Percentiles rank a stretch among this genome's conserved stretches.
phyloP scores from a whole-genome alignment of 2,113 vertebrate genomes.

The Hypocryptadius cinnamomeus region DNA sequence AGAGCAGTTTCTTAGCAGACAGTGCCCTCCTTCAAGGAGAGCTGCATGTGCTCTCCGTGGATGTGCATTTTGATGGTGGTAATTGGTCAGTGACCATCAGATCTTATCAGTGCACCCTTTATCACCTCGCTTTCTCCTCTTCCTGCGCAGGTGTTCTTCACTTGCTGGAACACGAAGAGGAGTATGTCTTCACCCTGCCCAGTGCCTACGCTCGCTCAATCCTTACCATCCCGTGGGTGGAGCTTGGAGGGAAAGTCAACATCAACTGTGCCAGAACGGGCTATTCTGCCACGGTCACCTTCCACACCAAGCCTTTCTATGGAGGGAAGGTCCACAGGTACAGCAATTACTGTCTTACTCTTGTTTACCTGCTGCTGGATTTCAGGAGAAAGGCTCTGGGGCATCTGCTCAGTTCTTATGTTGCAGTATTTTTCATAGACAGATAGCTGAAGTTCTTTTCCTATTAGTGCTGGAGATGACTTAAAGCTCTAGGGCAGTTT shows the following conservation, averaged over 20 bases:
- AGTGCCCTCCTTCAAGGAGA: not conserved
- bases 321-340: conserved; percentile 96
- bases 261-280: conserved; percentile 88
- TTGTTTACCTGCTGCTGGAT: not conserved
- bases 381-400: not conserved
- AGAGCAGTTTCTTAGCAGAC: not conserved
- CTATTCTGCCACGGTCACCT: conserved; percentile 86
- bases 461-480: not conserved
- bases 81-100: not conserved
- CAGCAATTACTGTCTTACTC: not conserved
- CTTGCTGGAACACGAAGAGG: conserved; percentile 86
- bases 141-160: conserved; percentile 71
- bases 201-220: conserved; percentile 95
- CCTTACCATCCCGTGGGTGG: conserved; percentile 94
- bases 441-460: not conserved
- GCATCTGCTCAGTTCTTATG: not conserved
- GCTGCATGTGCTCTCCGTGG: fast-evolving
- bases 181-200: conserved; percentile 92
- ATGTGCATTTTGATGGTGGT: not conserved
- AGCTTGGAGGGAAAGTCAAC: conserved; percentile 91
- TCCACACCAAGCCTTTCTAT: conserved; percentile 96
- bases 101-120: not conserved
- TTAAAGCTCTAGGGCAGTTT: not conserved
- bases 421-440: not conserved
- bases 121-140: not conserved